Evolutionary conservation across 2,113 vertebrate genomes (phyloP).

Genomic region (Seriola quinqueradiata): DNA sequence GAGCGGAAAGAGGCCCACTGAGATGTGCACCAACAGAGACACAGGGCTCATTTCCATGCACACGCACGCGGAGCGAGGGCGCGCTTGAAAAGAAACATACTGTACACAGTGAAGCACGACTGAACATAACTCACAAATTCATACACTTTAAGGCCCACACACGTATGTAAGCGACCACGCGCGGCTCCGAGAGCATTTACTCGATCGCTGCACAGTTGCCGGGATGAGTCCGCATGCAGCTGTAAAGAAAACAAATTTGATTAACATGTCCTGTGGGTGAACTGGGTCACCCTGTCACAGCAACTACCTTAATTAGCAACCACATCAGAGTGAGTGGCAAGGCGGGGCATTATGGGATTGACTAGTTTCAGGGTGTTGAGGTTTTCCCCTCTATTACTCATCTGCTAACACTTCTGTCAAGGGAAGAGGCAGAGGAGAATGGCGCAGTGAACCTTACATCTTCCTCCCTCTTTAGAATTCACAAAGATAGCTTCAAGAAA

Average conservation of each 20-base stretch:
- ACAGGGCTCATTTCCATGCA: not conserved
- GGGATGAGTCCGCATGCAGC: slow-evolving; percentile 22
- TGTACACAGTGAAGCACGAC: not conserved
- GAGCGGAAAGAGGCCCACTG: slow-evolving; percentile 43
- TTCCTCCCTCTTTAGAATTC: slow-evolving; percentile 9
- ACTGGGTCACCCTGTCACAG: slow-evolving; percentile 71
- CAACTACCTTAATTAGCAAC: slow-evolving; percentile 79
- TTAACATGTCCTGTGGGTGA: slow-evolving; percentile 69
- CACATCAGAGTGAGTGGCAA: slow-evolving; percentile 69
- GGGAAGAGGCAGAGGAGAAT: slow-evolving; percentile 31
- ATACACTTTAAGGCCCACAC: not conserved
- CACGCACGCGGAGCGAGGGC: not conserved
- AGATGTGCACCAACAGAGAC: slow-evolving; percentile 27
- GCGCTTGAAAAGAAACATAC: not conserved
- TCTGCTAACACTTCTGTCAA: slow-evolving; percentile 39
- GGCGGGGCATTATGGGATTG: slow-evolving; percentile 55
- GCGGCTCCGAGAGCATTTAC: slow-evolving; percentile 16
- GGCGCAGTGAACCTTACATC: slow-evolving; percentile 34
- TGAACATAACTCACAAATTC: not conserved
- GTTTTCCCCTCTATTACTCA: slow-evolving; percentile 61
- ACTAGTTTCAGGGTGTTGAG: slow-evolving; percentile 22
- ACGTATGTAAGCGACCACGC: not conserved
- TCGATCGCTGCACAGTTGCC: not conserved
- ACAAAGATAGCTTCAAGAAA: slow-evolving; percentile 27
- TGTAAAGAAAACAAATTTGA: slow-evolving; percentile 47